A percentile compares a stretch with the other conserved stretches of the same genome.
These are phyloP conservation scores for Leptinotarsa undecemlineata DNA, from an alignment of 1,140 invertebrate species.

Conservation along the genomic window DNA sequence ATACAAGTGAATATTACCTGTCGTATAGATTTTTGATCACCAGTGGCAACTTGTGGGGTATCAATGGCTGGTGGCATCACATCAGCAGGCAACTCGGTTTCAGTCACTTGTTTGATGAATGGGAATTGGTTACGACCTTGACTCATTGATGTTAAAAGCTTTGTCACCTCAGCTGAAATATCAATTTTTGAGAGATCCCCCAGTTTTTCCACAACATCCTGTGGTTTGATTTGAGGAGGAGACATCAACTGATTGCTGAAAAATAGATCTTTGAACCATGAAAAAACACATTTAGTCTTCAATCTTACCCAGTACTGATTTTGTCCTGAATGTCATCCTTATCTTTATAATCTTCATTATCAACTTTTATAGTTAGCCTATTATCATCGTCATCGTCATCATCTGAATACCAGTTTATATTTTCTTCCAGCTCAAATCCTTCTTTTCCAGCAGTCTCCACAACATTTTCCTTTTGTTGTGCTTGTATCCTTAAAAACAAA, in stretches of 20 bases:
- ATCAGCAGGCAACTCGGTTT: not conserved
- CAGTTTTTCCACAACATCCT: conserved; percentile 64
- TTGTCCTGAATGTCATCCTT: conserved; percentile 33
- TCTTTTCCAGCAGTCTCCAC: conserved; percentile 58
- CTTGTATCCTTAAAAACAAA: conserved; percentile 69
- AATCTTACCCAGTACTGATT: conserved; percentile 3
- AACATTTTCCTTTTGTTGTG: conserved; percentile 63
- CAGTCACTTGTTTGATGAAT: not conserved
- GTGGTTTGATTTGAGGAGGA: conserved; percentile 51
- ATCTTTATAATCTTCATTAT: conserved; percentile 46
- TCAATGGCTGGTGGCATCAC: not conserved
- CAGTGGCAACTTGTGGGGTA: not conserved
- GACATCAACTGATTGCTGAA: conserved; percentile 26
- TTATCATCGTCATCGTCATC: conserved; percentile 64
- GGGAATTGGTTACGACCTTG: conserved; percentile 31
- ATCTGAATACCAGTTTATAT: conserved; percentile 79
- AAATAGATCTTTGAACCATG: not conserved
- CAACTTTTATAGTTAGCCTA: conserved; percentile 50
- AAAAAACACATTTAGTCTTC: not conserved
- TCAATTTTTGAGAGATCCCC: conserved; percentile 75
- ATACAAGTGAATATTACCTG: conserved; percentile 14
- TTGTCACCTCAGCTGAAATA: conserved; percentile 72
- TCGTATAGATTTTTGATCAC: conserved; percentile 47
- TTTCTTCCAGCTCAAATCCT: conserved; percentile 64
- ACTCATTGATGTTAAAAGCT: conserved; percentile 59